Percentiles rank a stretch among this genome's conserved stretches.
These are phyloP conservation scores for Artemisiospiza belli DNA, from an alignment of 2,113 vertebrate genomes.

Conservation along the genomic window DNA sequence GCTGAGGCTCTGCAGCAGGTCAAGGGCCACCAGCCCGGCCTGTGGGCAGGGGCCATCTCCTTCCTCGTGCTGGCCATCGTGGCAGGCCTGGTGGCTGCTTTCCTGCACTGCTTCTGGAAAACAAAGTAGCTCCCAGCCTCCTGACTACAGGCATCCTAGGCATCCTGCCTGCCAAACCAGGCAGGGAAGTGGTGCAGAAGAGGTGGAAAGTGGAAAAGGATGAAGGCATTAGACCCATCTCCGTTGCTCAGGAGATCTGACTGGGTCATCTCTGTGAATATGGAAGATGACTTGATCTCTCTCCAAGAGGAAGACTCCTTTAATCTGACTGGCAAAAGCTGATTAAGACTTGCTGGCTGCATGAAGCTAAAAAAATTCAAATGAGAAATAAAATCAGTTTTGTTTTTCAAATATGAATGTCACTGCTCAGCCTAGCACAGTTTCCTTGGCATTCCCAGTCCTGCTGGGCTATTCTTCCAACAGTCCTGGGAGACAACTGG, in stretches of 20 bases:
- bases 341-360: background rate
- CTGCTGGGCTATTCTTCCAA: background rate
- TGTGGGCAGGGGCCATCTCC: constrained; percentile 79
- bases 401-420: background rate
- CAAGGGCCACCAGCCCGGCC: constrained; percentile 64
- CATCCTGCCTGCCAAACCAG: background rate
- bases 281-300: background rate
- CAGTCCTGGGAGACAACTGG: background rate
- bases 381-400: constrained; percentile 18
- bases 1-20: constrained; percentile 48
- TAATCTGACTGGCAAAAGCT: background rate
- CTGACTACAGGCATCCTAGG: background rate
- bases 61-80: constrained; percentile 64
- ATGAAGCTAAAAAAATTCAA: background rate
- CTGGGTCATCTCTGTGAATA: background rate
- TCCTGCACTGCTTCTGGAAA: constrained; percentile 48
- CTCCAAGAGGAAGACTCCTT: background rate
- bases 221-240: background rate
- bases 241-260: background rate
- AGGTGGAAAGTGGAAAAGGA: background rate
- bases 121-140: constrained; percentile 6
- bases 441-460: background rate
- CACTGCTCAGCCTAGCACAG: background rate
- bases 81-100: background rate
- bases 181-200: background rate